Base-by-base conservation (phyloP, 2,113 vertebrate species). In the Pungitius pungitius region DNA sequence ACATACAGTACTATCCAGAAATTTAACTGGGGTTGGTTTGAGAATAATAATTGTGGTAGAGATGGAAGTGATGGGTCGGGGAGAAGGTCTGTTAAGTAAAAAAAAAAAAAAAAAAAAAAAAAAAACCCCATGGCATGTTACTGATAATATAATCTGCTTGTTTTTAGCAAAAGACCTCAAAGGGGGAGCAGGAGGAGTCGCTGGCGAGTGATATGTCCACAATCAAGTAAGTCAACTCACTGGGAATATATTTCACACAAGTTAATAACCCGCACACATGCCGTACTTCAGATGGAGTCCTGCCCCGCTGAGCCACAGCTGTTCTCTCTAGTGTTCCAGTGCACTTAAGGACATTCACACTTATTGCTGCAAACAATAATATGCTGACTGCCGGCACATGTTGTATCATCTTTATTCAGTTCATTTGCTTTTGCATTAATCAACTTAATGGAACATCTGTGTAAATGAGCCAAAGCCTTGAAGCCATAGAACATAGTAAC, bases 171-270 rank as follows among this genome's bases (percentile, higher is more conserved):
- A 77, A 73, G 60, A 76, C 78, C n/a, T 67, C 40, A 0, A 94
- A 90, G 60, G 77, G 91, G 40, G 86, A 90, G 40, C 91, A 83
- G 59, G 75, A 80, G 37, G 70, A 55, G 0, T 0, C 71, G 0
- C 51, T 78, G 39, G 20, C 72, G 40, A 64, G 52, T 22, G 82
- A 71, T 30, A 20, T 86, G 18, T 33, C 84, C 47, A 59, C 82
- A 73, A 78, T 90, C 33, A 88, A 86, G 96, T 96, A 88, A 92
- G 93, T 78, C 12, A 27, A 14, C n/a, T 75, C 47, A 61, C 18
- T 20, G 39, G 61, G 18, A 40, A 52, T 33, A 40, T 1, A 62
- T 52, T 6, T 3, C 24, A 40, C 56, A 37, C 26, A 8, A 42
- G 18, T 20, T 27, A 39, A 68, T 1, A 8, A 35, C 8, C 13